Evolutionary conservation across 2,888 invertebrate species (phyloP), one percentile per base, ranked within the genome.

Genomic region (Leucoptera coffeella): DNA sequence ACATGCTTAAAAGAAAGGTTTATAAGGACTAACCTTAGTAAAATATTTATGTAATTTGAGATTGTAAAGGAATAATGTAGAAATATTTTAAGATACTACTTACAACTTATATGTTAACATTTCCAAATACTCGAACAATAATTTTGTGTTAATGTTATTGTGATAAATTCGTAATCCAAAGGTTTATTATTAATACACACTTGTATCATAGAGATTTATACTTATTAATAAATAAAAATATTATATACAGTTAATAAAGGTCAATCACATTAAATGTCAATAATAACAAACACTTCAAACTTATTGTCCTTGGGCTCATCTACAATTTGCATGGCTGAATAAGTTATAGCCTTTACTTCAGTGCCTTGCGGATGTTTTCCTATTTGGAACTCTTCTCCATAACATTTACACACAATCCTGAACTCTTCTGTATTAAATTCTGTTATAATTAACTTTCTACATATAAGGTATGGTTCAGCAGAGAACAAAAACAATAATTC

Each of bases 261-360:
- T 24, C 29, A 14, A 23, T 64, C 96, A 60, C 9, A 17, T 17
- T 17, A 17, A 7, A 99, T 96, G 72, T 99, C 97, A 55, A 97
- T 87, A 54, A 99, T 97, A 41, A 97, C 96, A 81, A 89, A 99
- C 23, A 96, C 74, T 75, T 97, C 92, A 60, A 78, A 81, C 43
- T 78, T 75, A 36, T 78, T 78, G 41, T 78, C 76, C 38, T 83
- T 74, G 22, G 80, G 76, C 38, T 78, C 73, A 43, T 84, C 80
- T 37, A 92, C 67, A 35, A 89, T 78, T 69, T 99, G 96, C 97
- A 99, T 97, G 29, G 95, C 93, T 5, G 97, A 96, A 61, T 99
- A 99, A 4, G 99, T 99, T 37, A 99, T 99, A 15, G 99, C 99
- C 58, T 99, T 99, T 3, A 99, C 93, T 69, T 99, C 99, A 2